Evolutionary conservation across 2,113 vertebrate genomes (phyloP), one percentile per base, ranked within the genome.

Genomic region (Dipodomys merriami): DNA sequence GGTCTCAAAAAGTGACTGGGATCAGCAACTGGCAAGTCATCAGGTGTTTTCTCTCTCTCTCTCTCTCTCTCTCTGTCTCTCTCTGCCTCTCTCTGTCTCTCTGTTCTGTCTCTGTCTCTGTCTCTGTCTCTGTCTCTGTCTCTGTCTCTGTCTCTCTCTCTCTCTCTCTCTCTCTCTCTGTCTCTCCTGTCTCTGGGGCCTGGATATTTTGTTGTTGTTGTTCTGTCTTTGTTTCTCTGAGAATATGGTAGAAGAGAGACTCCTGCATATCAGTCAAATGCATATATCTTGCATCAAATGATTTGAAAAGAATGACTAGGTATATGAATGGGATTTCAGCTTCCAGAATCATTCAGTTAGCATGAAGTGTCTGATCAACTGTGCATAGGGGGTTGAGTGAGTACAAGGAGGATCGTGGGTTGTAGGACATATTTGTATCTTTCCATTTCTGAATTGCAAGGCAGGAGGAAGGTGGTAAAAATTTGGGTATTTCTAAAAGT

Each of bases 401-500:
- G 83, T 81, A 33, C 53, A 76, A 16, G 2, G 71, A 82, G 8
- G 64, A 16, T 44, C 25, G 5, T 23, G 25, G 23, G 25, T 1
- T 3, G 15, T n/a, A 35, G 13, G 4, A 44, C 5, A 23, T n/a
- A 53, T 11, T 64, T 23, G 4, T 1, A 25, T 33, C 23, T 74
- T 68, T 25, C 68, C 19, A 44, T 68, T 74, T 91, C 33, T 89
- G 11, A 23, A 10, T 77, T 85, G 23, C 81, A 83, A 19, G 83
- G 29, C 10, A 71, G 18, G 57, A 77, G 18, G 49, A 25, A 25
- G 8, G 33, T 91, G 57, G 53, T 49, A 13, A 65, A 25, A 79
- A 64, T 49, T 81, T 73, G 29, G 60, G 12, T 62, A 60, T 78
- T 91, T 94, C 22, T 92, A 62, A 77, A 88, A 83, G 35, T 57